Evolutionary conservation across 2,113 vertebrate genomes (phyloP).

Genomic region (Corythaeola cristata): DNA sequence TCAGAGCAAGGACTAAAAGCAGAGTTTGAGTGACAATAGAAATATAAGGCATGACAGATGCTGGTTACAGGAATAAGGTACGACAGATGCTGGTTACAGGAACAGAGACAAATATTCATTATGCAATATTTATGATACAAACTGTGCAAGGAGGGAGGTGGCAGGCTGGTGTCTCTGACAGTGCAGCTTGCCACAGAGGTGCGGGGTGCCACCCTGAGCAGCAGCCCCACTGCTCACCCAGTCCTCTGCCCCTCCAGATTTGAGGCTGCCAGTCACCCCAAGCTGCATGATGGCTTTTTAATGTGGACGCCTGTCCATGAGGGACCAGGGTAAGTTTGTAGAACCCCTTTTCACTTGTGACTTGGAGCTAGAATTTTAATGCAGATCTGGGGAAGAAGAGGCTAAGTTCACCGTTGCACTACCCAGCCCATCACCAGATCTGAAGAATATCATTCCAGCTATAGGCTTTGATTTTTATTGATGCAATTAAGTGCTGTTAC

Average conservation of each 20-base stretch:
- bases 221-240: not conserved
- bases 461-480: not conserved
- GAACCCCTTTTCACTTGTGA: not conserved
- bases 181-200: not conserved
- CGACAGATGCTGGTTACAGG: not conserved
- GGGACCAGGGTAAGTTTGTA: not conserved
- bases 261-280: not conserved
- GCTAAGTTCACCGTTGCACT: not conserved
- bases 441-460: not conserved
- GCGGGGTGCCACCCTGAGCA: not conserved
- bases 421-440: not conserved
- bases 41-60: not conserved
- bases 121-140: conserved; percentile 1
- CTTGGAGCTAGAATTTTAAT: not conserved
- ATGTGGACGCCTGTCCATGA: not conserved
- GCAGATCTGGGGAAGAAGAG: not conserved
- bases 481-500: not conserved
- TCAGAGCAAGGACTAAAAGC: not conserved
- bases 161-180: not conserved
- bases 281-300: not conserved
- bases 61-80: not conserved
- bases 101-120: not conserved
- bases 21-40: not conserved
- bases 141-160: not conserved
- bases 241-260: not conserved